Base-by-base conservation (phyloP, 2,888 invertebrate species). In the Stenurella melanura region DNA sequence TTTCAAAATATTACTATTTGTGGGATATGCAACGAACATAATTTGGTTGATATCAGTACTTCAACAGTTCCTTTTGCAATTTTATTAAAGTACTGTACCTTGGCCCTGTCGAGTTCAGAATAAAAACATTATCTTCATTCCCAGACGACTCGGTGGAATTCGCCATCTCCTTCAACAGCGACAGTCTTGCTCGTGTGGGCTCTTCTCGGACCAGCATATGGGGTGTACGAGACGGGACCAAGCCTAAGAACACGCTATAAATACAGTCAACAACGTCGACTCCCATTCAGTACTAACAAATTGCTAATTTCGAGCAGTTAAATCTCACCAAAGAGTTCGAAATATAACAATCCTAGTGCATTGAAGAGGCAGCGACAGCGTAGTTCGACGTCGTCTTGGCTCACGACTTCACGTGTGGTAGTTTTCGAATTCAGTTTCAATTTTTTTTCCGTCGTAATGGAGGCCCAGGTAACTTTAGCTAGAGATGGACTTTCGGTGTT, bases 171-270 rank as follows among this genome's bases (percentile, higher is more conserved):
- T 67, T 58, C 64, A 56, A 21, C 64, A 12, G 42, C 67, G 67
- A 73, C 70, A 75, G 61, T 4, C 56, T 58, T 58, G 18, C 78
- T 79, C 71, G 80, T 82, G 81, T 80, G 80, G 81, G 82, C 66
- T 77, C 75, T 73, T 68, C 75, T 70, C 71, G 64, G n/a, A 42
- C 60, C 42, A 42, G 60, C 60, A 77, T 50, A 72, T 83, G 83
- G 85, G 86, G 85, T 86, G 86, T 84, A 81, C 81, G 81, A 82
- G 81, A 82, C 85, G 83, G 81, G 84, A 85, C 86, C 87, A 84
- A 87, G 86, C 87, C 86, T 84, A 87, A 87, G 86, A 87, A 84
- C 82, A 82, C 81, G 84, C 88, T 88, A 88, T 88, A 88, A 88
- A 88, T 88, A 88, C 87, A 79, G 81, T 81, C 82, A 77, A 84